Evolutionary conservation across 2,888 invertebrate species (phyloP).

Genomic region (Habrosyne pyritoides): DNA sequence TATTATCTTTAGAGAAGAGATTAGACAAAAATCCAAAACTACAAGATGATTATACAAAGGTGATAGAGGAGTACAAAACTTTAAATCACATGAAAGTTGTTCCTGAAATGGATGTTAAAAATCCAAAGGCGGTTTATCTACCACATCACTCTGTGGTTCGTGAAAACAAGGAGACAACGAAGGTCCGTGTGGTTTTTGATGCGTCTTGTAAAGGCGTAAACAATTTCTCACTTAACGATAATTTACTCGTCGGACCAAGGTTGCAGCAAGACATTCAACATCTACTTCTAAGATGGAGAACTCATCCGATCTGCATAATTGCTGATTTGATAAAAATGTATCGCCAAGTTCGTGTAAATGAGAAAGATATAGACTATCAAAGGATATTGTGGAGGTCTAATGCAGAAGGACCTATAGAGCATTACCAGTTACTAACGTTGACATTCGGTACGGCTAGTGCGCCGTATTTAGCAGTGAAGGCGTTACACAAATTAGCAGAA

Average conservation of each 20-base stretch:
- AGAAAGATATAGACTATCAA: conserved; percentile 10
- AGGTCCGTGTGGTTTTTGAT: too few species aligned
- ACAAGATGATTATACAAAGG: conserved; percentile 17
- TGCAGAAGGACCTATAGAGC: conserved; percentile 11
- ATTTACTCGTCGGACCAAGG: conserved; percentile 21
- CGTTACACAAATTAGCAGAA: conserved; percentile 32
- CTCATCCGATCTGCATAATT: conserved; percentile 14
- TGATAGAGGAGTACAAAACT: too few species aligned
- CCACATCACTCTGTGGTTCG: too few species aligned
- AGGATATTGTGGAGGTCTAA: conserved; percentile 10
- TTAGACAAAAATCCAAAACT: conserved; percentile 17
- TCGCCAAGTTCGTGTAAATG: conserved; percentile 10
- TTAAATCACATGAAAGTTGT: too few species aligned
- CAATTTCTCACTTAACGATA: conserved; percentile 27
- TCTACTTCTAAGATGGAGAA: conserved; percentile 22
- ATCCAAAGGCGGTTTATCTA: too few species aligned
- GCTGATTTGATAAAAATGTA: conserved; percentile 24
- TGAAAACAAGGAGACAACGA: too few species aligned
- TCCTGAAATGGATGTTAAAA: too few species aligned
- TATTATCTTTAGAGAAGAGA: conserved; percentile 21
- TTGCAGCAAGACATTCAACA: conserved; percentile 24
- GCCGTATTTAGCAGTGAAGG: conserved; percentile 35
- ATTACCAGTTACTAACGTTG: conserved; percentile 27
- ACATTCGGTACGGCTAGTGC: conserved; percentile 40
- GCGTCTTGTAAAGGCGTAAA: conserved; percentile 9